phyloP scores from a whole-genome alignment of 92 coral and sea anemone species.

The Phenganax stokvisi region DNA sequence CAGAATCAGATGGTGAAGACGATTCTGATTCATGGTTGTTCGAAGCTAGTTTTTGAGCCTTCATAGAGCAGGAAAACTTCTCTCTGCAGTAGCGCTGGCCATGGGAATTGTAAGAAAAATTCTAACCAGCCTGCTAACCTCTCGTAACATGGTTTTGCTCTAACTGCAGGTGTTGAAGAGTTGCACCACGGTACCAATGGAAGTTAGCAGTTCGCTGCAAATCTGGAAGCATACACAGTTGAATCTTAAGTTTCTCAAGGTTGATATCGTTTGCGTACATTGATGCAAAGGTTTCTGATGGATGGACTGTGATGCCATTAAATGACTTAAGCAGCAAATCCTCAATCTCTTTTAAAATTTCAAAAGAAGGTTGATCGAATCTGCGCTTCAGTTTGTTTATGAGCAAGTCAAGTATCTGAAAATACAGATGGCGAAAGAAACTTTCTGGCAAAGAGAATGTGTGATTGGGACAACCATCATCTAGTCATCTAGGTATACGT shows the following conservation, averaged over 20 bases:
- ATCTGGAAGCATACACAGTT: conserved; percentile 21
- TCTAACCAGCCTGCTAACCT: conserved; percentile 13
- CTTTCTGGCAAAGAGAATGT: conserved; percentile 21
- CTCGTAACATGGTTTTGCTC: conserved; percentile 7
- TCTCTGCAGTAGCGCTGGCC: conserved; percentile 26
- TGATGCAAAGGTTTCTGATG: background rate
- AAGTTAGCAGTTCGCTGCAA: conserved; percentile 13
- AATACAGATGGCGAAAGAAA: conserved; percentile 32
- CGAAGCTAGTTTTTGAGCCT: conserved; percentile 25
- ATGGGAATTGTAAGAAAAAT: conserved; percentile 19
- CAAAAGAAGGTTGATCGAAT: conserved; percentile 16
- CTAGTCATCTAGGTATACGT: background rate
- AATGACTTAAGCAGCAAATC: conserved; percentile 3
- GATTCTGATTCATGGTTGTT: conserved; percentile 19
- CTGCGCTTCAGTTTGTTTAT: background rate
- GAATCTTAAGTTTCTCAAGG: conserved; percentile 6
- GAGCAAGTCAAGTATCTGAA: conserved; percentile 28
- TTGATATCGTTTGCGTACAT: conserved; percentile 2
- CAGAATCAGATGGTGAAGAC: conserved; percentile 11
- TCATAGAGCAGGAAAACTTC: conserved; percentile 24
- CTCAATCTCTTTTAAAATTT: conserved; percentile 2
- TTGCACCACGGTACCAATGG: conserved; percentile 1
- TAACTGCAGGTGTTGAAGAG: conserved; percentile 9
- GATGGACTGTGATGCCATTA: conserved; percentile 5
- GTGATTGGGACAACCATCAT: conserved; percentile 27